Evolutionary conservation across 2,113 vertebrate genomes (phyloP).

Genomic region (Solea senegalensis): DNA sequence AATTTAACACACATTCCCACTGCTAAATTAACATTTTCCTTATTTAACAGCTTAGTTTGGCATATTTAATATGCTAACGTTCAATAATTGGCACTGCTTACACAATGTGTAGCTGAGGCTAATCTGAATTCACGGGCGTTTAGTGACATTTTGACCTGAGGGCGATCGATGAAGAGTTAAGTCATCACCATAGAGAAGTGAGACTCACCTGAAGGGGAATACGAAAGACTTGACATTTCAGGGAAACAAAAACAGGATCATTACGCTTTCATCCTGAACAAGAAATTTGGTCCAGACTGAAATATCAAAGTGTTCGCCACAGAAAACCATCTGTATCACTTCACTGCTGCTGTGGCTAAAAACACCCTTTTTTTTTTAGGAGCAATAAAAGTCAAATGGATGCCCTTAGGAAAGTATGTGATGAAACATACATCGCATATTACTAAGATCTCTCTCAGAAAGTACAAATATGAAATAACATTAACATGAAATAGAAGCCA

Average conservation of each 20-base stretch:
- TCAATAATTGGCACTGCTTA: neutral
- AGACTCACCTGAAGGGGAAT: neutral
- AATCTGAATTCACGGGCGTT: neutral
- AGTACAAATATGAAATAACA: conserved; percentile 2
- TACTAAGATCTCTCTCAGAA: neutral
- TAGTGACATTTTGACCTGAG: neutral
- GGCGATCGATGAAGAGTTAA: neutral
- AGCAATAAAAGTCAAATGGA: conserved; percentile 1
- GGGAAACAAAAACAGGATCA: neutral
- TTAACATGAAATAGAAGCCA: conserved; percentile 27
- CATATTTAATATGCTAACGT: neutral
- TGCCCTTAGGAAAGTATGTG: neutral
- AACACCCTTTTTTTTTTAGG: neutral
- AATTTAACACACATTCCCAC: too few relatives aligned
- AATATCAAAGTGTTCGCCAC: neutral
- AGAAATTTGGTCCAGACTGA: neutral
- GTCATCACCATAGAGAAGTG: neutral
- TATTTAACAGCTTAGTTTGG: neutral
- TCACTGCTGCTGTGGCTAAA: too few relatives aligned
- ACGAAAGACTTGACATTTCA: neutral
- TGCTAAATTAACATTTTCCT: too few relatives aligned
- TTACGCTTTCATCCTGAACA: neutral
- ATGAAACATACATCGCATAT: conserved; percentile 12
- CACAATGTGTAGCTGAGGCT: neutral
- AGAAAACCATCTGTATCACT: neutral